Conservation (phyloP, 2,113 vertebrate species). For the Ifrita kowaldi region DNA sequence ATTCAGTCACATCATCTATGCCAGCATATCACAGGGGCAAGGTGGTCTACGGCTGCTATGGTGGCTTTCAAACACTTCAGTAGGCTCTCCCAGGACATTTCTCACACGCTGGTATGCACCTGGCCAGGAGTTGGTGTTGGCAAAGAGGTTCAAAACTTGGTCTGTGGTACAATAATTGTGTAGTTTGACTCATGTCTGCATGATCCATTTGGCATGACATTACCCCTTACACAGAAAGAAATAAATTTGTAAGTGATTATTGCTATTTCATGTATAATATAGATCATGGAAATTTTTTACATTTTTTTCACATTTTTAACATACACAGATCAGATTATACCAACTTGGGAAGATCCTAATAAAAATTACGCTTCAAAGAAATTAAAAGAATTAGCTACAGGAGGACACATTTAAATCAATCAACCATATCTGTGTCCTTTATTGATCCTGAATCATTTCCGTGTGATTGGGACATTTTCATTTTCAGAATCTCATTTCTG, state of each 20-base stretch:
- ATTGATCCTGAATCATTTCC: not conserved
- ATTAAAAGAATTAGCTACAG: not conserved
- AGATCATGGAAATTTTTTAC: not conserved
- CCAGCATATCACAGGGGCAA: not conserved
- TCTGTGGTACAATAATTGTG: not conserved
- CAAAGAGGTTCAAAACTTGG: not conserved
- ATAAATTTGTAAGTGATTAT: not conserved
- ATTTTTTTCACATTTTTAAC: not conserved
- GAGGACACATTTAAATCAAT: not conserved
- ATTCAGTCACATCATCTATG: not conserved
- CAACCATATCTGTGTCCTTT: not conserved
- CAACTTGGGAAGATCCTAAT: not conserved
- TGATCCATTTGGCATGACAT: not conserved
- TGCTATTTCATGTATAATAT: rapidly evolving
- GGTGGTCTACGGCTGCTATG: rapidly evolving
- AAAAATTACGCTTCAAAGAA: not conserved
- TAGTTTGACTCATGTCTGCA: not conserved
- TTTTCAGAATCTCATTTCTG: not conserved
- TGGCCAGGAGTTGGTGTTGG: not conserved
- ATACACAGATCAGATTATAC: not conserved
- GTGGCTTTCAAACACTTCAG: not conserved
- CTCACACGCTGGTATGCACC: not conserved
- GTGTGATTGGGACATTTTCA: not conserved
- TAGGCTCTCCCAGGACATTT: not conserved
- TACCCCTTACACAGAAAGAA: not conserved